Evolutionary conservation across 2,113 vertebrate genomes (phyloP), one percentile per base, ranked within the genome.

Genomic region (Nettapus auritus): DNA sequence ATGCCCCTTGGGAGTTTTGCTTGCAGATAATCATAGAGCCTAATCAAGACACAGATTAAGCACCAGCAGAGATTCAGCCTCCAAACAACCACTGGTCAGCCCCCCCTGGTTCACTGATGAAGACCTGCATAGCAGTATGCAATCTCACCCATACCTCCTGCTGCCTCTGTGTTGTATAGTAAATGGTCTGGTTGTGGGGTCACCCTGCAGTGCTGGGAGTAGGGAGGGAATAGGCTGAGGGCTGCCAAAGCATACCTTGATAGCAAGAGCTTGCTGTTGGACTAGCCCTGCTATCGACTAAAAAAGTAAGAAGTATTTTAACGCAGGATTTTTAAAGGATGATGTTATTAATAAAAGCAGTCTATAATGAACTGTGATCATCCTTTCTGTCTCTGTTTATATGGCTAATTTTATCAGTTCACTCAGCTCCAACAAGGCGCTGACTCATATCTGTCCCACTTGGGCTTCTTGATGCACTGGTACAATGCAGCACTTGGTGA

Each of bases 61-160:
- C 33, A 85, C 52, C 69, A 3, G 52, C 81, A 60, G 29, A 60
- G 63, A 8, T 62, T 31, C 40, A 44, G 44, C 33, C 46, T 90
- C 59, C 0, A 1, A 7, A 82, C 31, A 60, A 82, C 73, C 59
- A 53, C n/a, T 8, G 29, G 29, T 1, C n/a, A 55, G 85, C 11
- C 36, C 48, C 48, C 82, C 29, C 13, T 0, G 2, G 63, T 52
- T 79, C 57, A 68, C 34, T 34, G 42, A 68, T 33, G 63, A 73
- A 60, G 42, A 64, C 74, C 29, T 46, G 26, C 34, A 67, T 0
- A 0, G 36, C 1, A 6, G 48, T 28, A 26, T 0, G 1, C 52
- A 66, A 67, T 19, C 29, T 79, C 60, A 44, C 3, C 3, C 17
- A 15, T 40, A 23, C 20, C 23, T 74, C 31, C 62, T 25, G 11